Percentiles rank a stretch among this genome's conserved stretches.
These are phyloP conservation scores for Leptinotarsa tumamoca DNA, from an alignment of 2,888 invertebrate genomes.

Conservation along the genomic window DNA sequence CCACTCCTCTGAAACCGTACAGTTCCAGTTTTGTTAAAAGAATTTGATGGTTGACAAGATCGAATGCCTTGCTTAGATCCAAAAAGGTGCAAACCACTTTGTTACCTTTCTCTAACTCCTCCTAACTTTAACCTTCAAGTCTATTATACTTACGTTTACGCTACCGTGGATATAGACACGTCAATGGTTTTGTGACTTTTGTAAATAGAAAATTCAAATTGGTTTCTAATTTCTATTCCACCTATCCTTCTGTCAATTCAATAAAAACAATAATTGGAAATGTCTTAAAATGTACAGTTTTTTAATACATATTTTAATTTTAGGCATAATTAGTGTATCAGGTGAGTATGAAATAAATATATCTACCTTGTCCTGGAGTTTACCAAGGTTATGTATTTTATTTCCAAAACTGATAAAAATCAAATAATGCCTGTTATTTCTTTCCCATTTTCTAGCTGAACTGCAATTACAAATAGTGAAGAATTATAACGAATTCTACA, in stretches of 20 bases:
- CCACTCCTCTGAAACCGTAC: too few species aligned
- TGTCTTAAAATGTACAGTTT: constrained; percentile 18
- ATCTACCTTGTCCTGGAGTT: not conserved
- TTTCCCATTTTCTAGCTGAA: constrained; percentile 52
- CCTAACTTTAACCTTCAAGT: not conserved
- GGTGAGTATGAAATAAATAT: constrained; percentile 44
- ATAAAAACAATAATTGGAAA: not conserved
- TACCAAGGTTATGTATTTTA: too few species aligned
- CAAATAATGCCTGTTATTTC: not conserved
- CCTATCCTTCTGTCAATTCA: not conserved
- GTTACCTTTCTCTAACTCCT: too few species aligned
- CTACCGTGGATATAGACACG: not conserved
- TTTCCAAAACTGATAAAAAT: not conserved
- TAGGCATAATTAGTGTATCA: constrained; percentile 48
- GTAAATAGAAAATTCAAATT: too few species aligned
- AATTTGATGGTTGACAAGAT: too few species aligned
- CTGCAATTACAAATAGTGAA: constrained; percentile 60
- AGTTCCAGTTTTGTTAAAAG: too few species aligned
- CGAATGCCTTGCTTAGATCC: too few species aligned
- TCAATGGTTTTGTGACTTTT: not conserved
- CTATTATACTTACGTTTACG: not conserved
- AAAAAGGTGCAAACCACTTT: too few species aligned
- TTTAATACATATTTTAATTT: constrained; percentile 47
- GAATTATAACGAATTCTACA: constrained; percentile 57
- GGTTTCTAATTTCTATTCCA: not conserved